Percentiles rank a stretch among this genome's conserved stretches.
Evolutionary conservation across 1,140 invertebrate genomes (phyloP).

Genomic region (Zaprionus gabonicus): DNA sequence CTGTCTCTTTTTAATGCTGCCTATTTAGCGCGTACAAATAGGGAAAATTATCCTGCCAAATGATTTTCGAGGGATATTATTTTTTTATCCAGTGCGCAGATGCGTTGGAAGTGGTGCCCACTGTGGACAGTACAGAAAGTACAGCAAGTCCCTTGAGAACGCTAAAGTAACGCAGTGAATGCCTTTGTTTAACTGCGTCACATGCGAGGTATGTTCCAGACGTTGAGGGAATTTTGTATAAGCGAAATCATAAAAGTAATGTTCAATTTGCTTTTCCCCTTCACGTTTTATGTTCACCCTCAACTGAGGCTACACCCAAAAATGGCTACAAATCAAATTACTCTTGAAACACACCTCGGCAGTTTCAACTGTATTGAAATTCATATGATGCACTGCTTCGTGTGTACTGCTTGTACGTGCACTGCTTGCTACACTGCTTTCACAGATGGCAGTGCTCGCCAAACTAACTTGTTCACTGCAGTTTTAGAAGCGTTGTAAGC

Average conservation of each 20-base stretch:
- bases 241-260: no score
- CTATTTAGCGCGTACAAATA: conserved; percentile 18
- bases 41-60: conserved; percentile 38
- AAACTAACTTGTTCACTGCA: no score
- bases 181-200: conserved; percentile 8
- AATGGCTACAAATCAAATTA: neutral
- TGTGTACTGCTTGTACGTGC: neutral
- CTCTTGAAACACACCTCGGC: neutral
- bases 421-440: neutral
- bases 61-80: conserved; percentile 38
- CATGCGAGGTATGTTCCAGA: neutral
- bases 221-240: neutral
- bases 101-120: conserved; percentile 38
- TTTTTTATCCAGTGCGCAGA: conserved; percentile 29
- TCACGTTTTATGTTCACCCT: no score
- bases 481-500: neutral
- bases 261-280: no score
- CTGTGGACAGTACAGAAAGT: conserved; percentile 44
- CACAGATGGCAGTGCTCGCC: no score
- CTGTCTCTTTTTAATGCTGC: conserved; percentile 22
- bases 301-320: neutral
- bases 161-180: neutral
- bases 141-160: conserved; percentile 47
- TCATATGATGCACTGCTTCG: neutral
- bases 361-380: neutral